Evolutionary conservation across 2,888 invertebrate species (phyloP).

Genomic region (Dastarcus helophoroides): DNA sequence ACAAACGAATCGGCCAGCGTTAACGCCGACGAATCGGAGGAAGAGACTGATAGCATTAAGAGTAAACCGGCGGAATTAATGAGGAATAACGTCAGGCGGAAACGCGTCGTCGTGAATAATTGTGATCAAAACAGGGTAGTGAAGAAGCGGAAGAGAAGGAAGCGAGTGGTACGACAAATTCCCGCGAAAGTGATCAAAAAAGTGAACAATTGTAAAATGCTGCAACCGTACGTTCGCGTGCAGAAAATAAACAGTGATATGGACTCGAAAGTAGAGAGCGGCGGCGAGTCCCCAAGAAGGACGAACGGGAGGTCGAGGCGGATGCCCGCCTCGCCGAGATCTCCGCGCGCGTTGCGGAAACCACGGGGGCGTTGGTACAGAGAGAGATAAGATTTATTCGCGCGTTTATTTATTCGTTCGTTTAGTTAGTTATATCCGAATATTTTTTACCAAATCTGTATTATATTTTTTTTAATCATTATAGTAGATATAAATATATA

Average conservation of each 20-base stretch:
- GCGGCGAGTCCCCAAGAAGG: slow-evolving; percentile 15
- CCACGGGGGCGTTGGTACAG: slow-evolving; percentile 36
- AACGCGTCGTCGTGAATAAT: slow-evolving; percentile 13
- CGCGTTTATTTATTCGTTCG: slow-evolving; percentile 3
- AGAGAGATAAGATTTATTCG: slow-evolving; percentile 29
- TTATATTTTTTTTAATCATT: slow-evolving; percentile 15
- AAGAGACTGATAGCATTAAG: slow-evolving; percentile 22
- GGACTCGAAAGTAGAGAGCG: slow-evolving; percentile 27
- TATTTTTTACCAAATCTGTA: slow-evolving; percentile 27
- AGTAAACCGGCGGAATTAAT: too few relatives aligned
- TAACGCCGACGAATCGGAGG: slow-evolving; percentile 20
- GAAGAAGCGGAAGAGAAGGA: slow-evolving; percentile 18
- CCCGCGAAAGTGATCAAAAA: slow-evolving; percentile 29
- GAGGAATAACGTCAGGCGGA: slow-evolving; percentile 18
- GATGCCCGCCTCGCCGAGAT: slow-evolving; percentile 31
- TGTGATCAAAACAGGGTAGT: slow-evolving; percentile 15
- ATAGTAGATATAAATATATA: slow-evolving; percentile 8
- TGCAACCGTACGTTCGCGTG: slow-evolving; percentile 56
- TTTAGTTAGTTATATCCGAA: slow-evolving; percentile 6
- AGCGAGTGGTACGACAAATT: slow-evolving; percentile 22
- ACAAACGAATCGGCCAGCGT: slow-evolving; percentile 23
- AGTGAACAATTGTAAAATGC: slow-evolving; percentile 32
- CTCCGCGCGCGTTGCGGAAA: slow-evolving; percentile 32
- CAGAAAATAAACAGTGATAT: slow-evolving; percentile 45
- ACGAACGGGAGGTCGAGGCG: slow-evolving; percentile 19